Base-by-base conservation (phyloP, 2,888 invertebrate genomes). In the Ophion ventricosus region DNA sequence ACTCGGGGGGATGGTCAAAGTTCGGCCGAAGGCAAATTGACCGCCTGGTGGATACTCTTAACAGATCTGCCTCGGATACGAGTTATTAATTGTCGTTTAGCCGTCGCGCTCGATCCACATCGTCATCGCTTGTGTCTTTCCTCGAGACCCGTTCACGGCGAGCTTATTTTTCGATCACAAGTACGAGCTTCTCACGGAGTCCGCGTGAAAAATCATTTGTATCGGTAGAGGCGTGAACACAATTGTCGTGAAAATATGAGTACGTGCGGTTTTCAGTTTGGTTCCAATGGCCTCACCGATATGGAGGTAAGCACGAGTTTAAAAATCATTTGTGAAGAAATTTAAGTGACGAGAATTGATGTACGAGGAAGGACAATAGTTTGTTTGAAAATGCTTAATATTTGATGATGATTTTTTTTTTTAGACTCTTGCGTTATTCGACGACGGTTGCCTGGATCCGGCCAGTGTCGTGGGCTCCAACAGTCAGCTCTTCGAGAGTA, bases 1-100 rank as follows among this genome's bases (percentile, higher is more conserved):
- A 25, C 64, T 54, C 17, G 76, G 79, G 83, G 83, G 83, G 79
- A 83, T 80, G 83, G 72, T 75, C 83, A 75, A 83, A 83, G 83
- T 80, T 59, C 79, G 49, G 14, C 43, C 25, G 23, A 17, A 35
- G 49, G 40, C 49, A 59, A 74, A 79, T 54, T 17, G 76, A 57
- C 49, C 17, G 20, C 23, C 35, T 26, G 11, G 49, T 17, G 43
- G 63, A n/a, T 56, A 56, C 43, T 25, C 40, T 23, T 49, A 63
- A 74, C 64, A 75, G 70, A 69, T 79, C 67, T 54, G 63, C 40
- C 11, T 82, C 73, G 78, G 14, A 54, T 35, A 63, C 40, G 40
- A 70, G 74, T 70, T 74, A 63, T 80, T 69, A 80, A 63, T 75
- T 66, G 70, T 49, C 64, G 23, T 43, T 23, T 20, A 72, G 54